These are phyloP conservation scores for Nanorana parkeri DNA, from an alignment of 2,113 vertebrate species.

Conservation along the genomic window DNA sequence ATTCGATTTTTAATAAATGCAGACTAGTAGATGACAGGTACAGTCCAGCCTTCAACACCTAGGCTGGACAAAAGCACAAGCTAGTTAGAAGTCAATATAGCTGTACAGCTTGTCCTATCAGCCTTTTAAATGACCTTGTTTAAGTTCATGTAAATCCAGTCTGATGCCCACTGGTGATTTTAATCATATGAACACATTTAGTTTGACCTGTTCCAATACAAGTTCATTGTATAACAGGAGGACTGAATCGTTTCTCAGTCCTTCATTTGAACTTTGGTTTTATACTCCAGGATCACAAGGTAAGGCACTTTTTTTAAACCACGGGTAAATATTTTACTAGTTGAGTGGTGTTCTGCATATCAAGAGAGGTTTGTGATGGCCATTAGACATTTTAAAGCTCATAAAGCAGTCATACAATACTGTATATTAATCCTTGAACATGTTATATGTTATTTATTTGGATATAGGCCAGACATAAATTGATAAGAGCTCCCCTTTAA, in stretches of 20 bases:
- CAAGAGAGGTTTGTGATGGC: too few relatives aligned
- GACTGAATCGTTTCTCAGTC: background rate
- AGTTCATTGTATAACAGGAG: background rate
- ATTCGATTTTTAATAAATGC: background rate
- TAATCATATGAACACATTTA: conserved; percentile 7
- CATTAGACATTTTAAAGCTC: too few relatives aligned
- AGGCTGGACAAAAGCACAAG: background rate
- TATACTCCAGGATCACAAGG: background rate
- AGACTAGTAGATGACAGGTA: background rate
- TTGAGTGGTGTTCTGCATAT: too few relatives aligned
- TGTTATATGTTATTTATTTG: too few relatives aligned
- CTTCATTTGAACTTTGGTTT: background rate
- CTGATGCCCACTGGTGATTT: background rate
- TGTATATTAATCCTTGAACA: too few relatives aligned
- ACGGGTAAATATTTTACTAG: too few relatives aligned
- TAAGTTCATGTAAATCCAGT: background rate
- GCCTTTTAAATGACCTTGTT: background rate
- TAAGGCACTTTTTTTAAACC: too few relatives aligned
- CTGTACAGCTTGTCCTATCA: background rate
- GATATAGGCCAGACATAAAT: too few relatives aligned
- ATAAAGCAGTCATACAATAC: too few relatives aligned
- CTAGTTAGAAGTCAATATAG: background rate
- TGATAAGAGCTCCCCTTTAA: too few relatives aligned
- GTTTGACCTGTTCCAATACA: background rate
- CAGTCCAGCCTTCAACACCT: background rate